These are phyloP conservation scores for Cygnus olor DNA, from an alignment of 2,797 vertebrate genomes.

Conservation along the genomic window DNA sequence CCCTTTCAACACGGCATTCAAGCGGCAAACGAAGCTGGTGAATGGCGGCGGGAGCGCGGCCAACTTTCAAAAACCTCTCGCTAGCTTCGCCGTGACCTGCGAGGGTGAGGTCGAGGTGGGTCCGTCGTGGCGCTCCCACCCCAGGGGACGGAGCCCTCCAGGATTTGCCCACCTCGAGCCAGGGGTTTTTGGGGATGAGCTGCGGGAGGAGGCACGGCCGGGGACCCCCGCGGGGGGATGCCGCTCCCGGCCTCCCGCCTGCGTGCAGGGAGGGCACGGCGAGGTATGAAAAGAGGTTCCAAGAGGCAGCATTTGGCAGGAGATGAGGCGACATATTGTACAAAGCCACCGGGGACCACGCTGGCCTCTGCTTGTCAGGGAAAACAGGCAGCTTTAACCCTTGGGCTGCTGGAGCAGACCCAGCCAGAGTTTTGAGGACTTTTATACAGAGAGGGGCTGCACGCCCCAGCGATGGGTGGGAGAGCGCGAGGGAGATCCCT, in stretches of 20 bases:
- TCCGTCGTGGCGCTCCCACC: neutral
- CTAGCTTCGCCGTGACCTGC: accelerated
- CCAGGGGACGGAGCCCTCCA: neutral
- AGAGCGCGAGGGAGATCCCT: neutral
- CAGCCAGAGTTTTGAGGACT: neutral
- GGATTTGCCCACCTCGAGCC: neutral
- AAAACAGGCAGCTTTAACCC: conserved; percentile 76
- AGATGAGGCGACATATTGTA: conserved; percentile 78
- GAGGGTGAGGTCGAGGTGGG: neutral
- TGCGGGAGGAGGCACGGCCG: neutral
- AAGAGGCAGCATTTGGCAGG: conserved; percentile 74
- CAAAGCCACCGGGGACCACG: conserved; percentile 71
- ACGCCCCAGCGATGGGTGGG: accelerated
- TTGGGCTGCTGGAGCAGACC: neutral
- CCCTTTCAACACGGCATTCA: neutral
- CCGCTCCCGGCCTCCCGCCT: neutral
- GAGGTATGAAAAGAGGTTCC: neutral
- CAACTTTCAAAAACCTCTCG: neutral
- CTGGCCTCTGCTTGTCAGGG: conserved; percentile 71
- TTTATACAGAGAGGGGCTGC: neutral
- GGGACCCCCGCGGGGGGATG: accelerated
- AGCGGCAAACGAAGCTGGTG: neutral
- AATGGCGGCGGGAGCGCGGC: neutral
- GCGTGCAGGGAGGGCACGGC: neutral
- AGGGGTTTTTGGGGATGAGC: neutral